These are phyloP conservation scores for Dryobotodes eremita DNA, from an alignment of 2,888 invertebrate genomes.

Conservation along the genomic window DNA sequence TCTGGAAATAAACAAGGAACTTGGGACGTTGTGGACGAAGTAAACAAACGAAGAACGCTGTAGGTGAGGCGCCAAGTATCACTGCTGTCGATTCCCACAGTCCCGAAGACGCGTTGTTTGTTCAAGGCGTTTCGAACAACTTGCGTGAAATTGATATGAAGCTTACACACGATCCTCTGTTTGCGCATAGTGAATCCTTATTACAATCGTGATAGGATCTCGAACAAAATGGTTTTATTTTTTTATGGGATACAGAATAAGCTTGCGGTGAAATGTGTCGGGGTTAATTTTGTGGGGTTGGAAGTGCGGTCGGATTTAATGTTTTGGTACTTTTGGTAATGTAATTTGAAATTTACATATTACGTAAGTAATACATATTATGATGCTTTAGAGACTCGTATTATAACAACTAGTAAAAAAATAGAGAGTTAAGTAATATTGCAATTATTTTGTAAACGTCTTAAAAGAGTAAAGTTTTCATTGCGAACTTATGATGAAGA, in stretches of 20 bases:
- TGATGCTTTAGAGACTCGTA: no score
- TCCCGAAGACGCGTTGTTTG: conserved; percentile 61
- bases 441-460: background rate
- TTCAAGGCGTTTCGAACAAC: conserved; percentile 74
- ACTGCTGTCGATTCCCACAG: conserved; percentile 73
- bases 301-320: conserved; percentile 41
- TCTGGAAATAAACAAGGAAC: conserved; percentile 65
- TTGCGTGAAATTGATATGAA: conserved; percentile 87
- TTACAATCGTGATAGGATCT: conserved; percentile 74
- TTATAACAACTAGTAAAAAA: no score
- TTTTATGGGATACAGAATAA: conserved; percentile 51
- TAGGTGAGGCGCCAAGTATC: conserved; percentile 63
- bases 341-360: conserved; percentile 27
- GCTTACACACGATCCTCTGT: conserved; percentile 78
- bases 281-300: conserved; percentile 49
- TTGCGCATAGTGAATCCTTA: conserved; percentile 79
- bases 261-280: conserved; percentile 44
- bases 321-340: conserved; percentile 31
- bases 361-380: no score
- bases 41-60: conserved; percentile 57
- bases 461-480: background rate
- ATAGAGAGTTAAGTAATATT: background rate
- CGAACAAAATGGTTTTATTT: conserved; percentile 61
- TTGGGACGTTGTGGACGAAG: conserved; percentile 54
- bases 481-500: background rate